Evolutionary conservation across 2,113 vertebrate species (phyloP).

Genomic region (Sinocyclocheilus anshuiensis): DNA sequence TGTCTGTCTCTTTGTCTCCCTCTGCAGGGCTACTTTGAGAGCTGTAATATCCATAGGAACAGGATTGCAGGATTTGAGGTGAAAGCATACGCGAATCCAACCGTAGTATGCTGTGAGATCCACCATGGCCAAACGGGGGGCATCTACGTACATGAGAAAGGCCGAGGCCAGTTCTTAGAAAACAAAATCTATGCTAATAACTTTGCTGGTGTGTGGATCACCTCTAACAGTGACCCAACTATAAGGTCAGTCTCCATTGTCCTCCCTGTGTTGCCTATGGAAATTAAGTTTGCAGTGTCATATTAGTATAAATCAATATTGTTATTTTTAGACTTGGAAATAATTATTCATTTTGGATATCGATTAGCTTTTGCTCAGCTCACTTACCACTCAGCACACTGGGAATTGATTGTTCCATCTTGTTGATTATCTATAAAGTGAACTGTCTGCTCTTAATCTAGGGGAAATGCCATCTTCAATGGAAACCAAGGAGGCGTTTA

Average conservation of each 20-base stretch:
- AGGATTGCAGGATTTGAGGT: constrained; percentile 98
- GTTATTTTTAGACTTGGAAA: neutral
- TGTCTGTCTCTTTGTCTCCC: constrained; percentile 45
- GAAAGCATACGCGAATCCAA: constrained; percentile 97
- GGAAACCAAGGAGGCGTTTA: constrained; percentile 99
- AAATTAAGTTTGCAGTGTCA: neutral
- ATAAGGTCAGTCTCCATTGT: constrained; percentile 82
- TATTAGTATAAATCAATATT: neutral
- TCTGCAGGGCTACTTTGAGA: constrained; percentile 97
- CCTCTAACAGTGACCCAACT: constrained; percentile 98
- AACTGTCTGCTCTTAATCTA: constrained; percentile 60
- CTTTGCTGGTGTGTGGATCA: constrained; percentile 99
- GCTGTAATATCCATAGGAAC: constrained; percentile 99
- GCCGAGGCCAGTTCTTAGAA: constrained; percentile 97
- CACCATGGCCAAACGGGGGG: constrained; percentile 98
- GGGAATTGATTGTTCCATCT: neutral
- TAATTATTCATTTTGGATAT: neutral
- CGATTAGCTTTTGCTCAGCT: neutral
- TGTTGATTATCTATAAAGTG: neutral
- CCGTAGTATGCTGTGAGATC: constrained; percentile 97
- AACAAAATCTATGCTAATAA: constrained; percentile 99
- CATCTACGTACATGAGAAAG: constrained; percentile 99
- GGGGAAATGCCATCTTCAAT: constrained; percentile 99
- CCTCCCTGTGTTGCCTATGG: neutral
- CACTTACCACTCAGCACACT: neutral